phyloP scores from a whole-genome alignment of 2,113 vertebrate genomes.

The Cynoglossus semilaevis region DNA sequence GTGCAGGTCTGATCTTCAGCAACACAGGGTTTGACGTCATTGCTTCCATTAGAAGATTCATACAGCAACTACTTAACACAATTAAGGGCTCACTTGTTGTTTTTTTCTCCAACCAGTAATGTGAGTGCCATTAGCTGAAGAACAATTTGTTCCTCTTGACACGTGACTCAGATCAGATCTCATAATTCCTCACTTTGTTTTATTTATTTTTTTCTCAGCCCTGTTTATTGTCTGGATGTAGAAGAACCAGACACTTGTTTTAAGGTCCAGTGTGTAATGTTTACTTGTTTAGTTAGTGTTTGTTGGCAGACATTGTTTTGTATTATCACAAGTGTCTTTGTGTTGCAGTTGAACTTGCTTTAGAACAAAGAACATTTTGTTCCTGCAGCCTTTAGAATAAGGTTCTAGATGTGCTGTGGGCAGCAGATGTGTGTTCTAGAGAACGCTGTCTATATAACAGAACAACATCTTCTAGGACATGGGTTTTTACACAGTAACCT shows the following conservation, averaged over 20 bases:
- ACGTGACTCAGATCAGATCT: background rate
- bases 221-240: background rate
- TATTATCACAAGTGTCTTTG: too few relatives aligned
- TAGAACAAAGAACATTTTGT: too few relatives aligned
- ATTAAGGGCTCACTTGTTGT: background rate
- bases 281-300: too few relatives aligned
- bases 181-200: background rate
- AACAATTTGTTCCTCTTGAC: background rate
- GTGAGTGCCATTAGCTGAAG: background rate
- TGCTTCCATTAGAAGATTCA: background rate
- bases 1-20: constrained; percentile 1
- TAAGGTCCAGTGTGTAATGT: too few relatives aligned
- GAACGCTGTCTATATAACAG: too few relatives aligned
- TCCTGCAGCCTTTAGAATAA: background rate
- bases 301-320: too few relatives aligned
- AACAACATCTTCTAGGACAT: too few relatives aligned
- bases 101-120: background rate
- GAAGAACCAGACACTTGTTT: background rate
- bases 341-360: too few relatives aligned
- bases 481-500: too few relatives aligned
- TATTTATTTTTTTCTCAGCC: background rate
- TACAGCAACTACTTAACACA: background rate
- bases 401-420: background rate
- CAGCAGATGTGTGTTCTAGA: too few relatives aligned
- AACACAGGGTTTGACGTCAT: background rate